Evolutionary conservation across 2,113 vertebrate genomes (phyloP).

Genomic region (Mastomys coucha): DNA sequence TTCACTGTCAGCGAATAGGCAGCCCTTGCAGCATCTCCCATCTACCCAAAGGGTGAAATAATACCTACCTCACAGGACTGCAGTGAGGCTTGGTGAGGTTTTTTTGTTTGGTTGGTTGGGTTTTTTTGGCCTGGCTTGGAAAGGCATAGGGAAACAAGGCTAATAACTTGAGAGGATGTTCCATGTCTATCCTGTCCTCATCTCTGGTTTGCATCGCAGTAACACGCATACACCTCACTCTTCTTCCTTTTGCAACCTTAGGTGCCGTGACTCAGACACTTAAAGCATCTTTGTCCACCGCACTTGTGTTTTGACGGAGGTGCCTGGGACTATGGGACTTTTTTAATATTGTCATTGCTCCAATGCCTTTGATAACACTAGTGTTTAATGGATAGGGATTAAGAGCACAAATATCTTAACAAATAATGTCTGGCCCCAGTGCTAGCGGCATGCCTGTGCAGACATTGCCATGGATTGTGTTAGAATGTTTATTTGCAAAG

Average conservation of each 20-base stretch:
- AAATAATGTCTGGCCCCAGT: background rate
- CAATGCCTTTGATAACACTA: background rate
- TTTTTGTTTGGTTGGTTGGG: too few species aligned
- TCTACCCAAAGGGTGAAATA: slow-evolving; percentile 45
- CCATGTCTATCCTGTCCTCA: background rate
- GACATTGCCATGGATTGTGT: too few species aligned
- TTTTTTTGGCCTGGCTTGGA: background rate
- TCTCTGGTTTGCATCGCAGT: background rate
- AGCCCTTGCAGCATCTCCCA: background rate
- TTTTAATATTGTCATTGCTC: background rate
- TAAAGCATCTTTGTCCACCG: background rate
- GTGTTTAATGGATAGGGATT: background rate
- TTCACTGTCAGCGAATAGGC: background rate
- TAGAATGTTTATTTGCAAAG: background rate
- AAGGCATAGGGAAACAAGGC: slow-evolving; percentile 6
- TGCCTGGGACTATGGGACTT: background rate
- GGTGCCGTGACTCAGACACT: slow-evolving; percentile 1
- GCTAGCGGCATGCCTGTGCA: background rate
- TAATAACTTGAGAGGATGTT: background rate
- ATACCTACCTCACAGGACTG: slow-evolving; percentile 71
- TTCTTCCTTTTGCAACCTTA: background rate
- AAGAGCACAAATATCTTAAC: background rate
- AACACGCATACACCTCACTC: background rate
- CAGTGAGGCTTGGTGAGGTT: slow-evolving; percentile 39
- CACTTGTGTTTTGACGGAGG: background rate